Evolutionary conservation across 2,797 vertebrate species (phyloP).

Genomic region (Leptoclinus maculatus): DNA sequence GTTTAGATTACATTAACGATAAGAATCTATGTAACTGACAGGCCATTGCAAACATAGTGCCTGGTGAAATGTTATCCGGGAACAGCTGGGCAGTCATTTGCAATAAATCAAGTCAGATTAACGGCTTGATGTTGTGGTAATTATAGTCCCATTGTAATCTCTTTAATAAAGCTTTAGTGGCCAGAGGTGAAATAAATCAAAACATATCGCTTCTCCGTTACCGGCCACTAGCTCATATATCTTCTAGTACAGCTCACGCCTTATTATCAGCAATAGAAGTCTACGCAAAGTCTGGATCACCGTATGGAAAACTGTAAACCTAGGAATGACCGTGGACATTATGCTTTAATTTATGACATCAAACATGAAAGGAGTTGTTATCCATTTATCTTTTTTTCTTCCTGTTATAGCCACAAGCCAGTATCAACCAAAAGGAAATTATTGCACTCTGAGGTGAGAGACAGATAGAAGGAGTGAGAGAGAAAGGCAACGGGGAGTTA

Average conservation of each 20-base stretch:
- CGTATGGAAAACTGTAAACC: constrained; percentile 29
- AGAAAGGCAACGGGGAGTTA: constrained; percentile 57
- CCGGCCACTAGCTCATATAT: constrained; percentile 28
- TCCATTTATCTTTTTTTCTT: constrained; percentile 50
- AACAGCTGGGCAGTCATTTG: constrained; percentile 65
- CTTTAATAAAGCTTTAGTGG: constrained; percentile 66
- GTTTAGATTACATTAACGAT: constrained; percentile 48
- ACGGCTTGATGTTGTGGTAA: constrained; percentile 63
- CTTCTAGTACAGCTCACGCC: constrained; percentile 13
- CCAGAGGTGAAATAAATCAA: constrained; percentile 66
- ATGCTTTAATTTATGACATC: constrained; percentile 35
- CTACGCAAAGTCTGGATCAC: constrained; percentile 19
- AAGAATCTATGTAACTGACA: constrained; percentile 59
- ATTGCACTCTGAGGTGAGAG: constrained; percentile 53
- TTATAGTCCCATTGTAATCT: constrained; percentile 66
- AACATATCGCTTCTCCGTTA: constrained; percentile 41
- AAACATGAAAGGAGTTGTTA: constrained; percentile 58
- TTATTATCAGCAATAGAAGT: constrained; percentile 11
- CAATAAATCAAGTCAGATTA: constrained; percentile 68
- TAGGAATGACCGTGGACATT: constrained; percentile 4
- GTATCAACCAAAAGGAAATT: constrained; percentile 46
- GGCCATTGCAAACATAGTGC: constrained; percentile 54
- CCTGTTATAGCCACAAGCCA: constrained; percentile 60
- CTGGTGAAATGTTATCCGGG: constrained; percentile 55
- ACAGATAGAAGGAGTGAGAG: constrained; percentile 36